Evolutionary conservation across 1,140 invertebrate species (phyloP).

Genomic region (Neodiprion fabricii): DNA sequence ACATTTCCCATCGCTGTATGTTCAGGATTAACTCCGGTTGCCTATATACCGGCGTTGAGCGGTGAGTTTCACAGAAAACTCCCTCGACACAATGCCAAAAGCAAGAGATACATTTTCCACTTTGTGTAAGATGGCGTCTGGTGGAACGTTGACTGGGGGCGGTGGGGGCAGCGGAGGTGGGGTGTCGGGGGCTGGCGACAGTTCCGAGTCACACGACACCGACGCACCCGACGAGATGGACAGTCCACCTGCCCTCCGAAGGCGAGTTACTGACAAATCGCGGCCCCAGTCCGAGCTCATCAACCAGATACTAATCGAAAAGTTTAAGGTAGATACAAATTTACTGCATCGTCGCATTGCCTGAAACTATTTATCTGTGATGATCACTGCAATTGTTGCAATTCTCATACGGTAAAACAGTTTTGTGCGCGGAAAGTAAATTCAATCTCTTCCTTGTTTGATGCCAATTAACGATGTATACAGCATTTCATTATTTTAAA

Average conservation of each 20-base stretch:
- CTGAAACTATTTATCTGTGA: background rate
- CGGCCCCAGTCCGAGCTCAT: constrained; percentile 68
- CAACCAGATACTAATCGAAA: constrained; percentile 68
- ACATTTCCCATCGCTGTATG: too few relatives aligned
- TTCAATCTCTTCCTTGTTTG: too few relatives aligned
- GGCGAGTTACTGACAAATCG: constrained; percentile 57
- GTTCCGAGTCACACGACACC: constrained; percentile 69
- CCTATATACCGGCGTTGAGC: too few relatives aligned
- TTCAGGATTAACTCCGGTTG: too few relatives aligned
- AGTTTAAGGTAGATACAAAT: constrained; percentile 63
- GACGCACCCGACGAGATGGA: constrained; percentile 66
- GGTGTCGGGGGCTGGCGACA: constrained; percentile 62
- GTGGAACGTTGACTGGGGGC: constrained; percentile 57
- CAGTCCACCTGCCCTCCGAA: constrained; percentile 64
- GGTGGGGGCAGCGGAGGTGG: constrained; percentile 54
- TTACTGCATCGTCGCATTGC: constrained; percentile 25
- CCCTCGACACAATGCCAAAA: too few relatives aligned
- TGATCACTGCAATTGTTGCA: background rate
- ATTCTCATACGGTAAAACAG: background rate
- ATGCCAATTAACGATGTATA: too few relatives aligned
- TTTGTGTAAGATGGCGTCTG: constrained; percentile 63
- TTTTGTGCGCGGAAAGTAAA: too few relatives aligned
- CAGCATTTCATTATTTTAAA: too few relatives aligned
- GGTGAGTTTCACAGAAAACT: too few relatives aligned
- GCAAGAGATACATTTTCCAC: background rate